Percentiles rank a stretch among this genome's conserved stretches.
Evolutionary conservation across 2,888 invertebrate genomes (phyloP).

Genomic region (Ligdia adustata): DNA sequence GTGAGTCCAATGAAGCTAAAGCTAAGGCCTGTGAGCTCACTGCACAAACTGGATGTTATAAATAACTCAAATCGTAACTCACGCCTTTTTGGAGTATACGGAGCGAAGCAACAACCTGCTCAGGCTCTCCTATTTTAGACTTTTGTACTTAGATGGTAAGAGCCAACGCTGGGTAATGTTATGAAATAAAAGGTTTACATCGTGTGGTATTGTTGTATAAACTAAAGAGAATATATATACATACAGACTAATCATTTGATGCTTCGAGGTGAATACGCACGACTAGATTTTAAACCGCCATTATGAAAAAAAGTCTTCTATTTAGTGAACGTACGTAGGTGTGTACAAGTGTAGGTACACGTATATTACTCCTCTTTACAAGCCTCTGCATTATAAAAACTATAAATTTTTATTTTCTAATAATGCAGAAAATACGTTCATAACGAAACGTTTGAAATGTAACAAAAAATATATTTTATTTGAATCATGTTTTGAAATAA

Average conservation of each 20-base stretch:
- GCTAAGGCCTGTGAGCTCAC: slow-evolving; percentile 56
- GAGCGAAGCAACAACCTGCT: slow-evolving; percentile 50
- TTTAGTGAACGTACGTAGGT: too few species aligned
- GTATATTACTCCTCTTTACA: too few species aligned
- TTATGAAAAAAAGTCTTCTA: too few species aligned
- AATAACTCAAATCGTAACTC: slow-evolving; percentile 78
- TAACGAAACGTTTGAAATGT: too few species aligned
- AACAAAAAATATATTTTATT: too few species aligned
- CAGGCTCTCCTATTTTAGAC: slow-evolving; percentile 43
- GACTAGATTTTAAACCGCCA: slow-evolving; percentile 39
- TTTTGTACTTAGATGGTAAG: slow-evolving; percentile 46
- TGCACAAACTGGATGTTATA: slow-evolving; percentile 76
- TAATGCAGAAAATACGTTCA: too few species aligned
- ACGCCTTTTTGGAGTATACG: slow-evolving; percentile 61
- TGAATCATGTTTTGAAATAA: slow-evolving; percentile 8
- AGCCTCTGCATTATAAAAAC: too few species aligned
- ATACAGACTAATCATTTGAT: slow-evolving; percentile 58
- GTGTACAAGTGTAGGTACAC: too few species aligned
- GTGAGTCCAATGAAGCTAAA: slow-evolving; percentile 69
- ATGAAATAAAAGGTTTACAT: slow-evolving; percentile 50
- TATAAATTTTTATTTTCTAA: too few species aligned
- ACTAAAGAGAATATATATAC: slow-evolving; percentile 60
- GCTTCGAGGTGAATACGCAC: slow-evolving; percentile 56
- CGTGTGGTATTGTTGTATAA: slow-evolving; percentile 66
- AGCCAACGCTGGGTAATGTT: slow-evolving; percentile 36